Evolutionary conservation across 1,140 invertebrate species (phyloP).

Genomic region (Wasmannia auropunctata): DNA sequence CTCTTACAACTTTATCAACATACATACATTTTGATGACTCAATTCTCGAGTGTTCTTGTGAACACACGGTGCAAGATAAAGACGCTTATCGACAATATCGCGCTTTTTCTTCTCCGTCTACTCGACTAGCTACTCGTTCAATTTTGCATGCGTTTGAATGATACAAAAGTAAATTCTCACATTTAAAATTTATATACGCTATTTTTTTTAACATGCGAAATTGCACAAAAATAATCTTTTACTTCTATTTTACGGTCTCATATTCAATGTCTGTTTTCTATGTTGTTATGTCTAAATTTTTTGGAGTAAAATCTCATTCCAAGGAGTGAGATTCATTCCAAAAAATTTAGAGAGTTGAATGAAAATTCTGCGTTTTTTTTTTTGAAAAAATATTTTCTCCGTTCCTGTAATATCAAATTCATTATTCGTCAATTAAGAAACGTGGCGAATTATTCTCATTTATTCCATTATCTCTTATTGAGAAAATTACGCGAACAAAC

Average conservation of each 20-base stretch:
- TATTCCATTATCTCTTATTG: not conserved
- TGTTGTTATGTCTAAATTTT: too few relatives aligned
- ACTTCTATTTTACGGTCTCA: too few relatives aligned
- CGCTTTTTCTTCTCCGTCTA: conserved; percentile 13
- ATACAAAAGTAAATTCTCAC: not conserved
- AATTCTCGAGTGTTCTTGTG: not conserved
- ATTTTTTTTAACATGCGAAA: too few relatives aligned
- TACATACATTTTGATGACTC: conserved; percentile 19
- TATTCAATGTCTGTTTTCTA: too few relatives aligned
- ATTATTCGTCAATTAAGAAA: not conserved
- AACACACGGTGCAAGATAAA: not conserved
- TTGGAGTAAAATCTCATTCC: too few relatives aligned
- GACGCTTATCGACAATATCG: conserved; percentile 23
- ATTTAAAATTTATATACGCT: not conserved
- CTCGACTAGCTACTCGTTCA: not conserved
- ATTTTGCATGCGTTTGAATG: not conserved
- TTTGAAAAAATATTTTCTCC: not conserved
- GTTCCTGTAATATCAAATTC: too few relatives aligned
- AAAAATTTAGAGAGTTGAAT: too few relatives aligned
- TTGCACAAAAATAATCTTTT: too few relatives aligned
- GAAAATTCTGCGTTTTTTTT: not conserved
- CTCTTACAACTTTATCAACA: not conserved
- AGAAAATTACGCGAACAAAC: not conserved
- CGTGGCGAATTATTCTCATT: not conserved
- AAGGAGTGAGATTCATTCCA: too few relatives aligned